Evolutionary conservation across 1,140 invertebrate species (phyloP), one percentile per base, ranked within the genome.

Genomic region (Anadara kagoshimensis): DNA sequence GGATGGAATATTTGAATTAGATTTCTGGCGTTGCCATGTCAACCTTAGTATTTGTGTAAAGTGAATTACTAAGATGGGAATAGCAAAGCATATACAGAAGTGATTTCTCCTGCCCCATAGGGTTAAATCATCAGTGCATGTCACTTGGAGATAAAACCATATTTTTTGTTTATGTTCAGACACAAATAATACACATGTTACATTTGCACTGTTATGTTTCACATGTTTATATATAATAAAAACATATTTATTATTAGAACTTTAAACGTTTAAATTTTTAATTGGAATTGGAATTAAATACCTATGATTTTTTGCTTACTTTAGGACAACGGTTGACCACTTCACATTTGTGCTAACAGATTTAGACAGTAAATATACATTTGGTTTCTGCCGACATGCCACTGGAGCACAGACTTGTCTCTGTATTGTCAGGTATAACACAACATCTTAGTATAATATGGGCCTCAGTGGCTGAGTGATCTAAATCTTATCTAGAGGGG

Each of bases 301-400:
- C 10, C 16, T 18, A 20, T n/a, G 10, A 51, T 36, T 36, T 36
- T 36, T 36, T 29, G 16, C 24, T 54, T 11, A n/a, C 75, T 92
- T 59, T 87, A 95, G 94, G 86, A 88, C 90, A 63, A 90, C 91
- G 64, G 94, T 95, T 20, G 93, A 95, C 83, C 94, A 95, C 84
- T 97, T 95, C 89, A 97, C 96, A 16, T 98, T 98, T 92, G 96
- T 98, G 43, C 90, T 98, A 77, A 98, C 97, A 22, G 96, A 94
- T 82, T 91, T 94, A 80, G 96, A 98, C 86, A 97, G 96, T 36
- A 97, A 97, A 91, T 98, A 95, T 93, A 96, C 95, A 47, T 98
- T 97, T 92, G 97, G 97, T 73, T 98, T 97, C 89, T 98, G 96
- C 88, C 93, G 96, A 54, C 95, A 97, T 86, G 94, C 97, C 89